Evolutionary conservation across 2,113 vertebrate species (phyloP), one percentile per base, ranked within the genome.

Genomic region (Cryptotis parvus): DNA sequence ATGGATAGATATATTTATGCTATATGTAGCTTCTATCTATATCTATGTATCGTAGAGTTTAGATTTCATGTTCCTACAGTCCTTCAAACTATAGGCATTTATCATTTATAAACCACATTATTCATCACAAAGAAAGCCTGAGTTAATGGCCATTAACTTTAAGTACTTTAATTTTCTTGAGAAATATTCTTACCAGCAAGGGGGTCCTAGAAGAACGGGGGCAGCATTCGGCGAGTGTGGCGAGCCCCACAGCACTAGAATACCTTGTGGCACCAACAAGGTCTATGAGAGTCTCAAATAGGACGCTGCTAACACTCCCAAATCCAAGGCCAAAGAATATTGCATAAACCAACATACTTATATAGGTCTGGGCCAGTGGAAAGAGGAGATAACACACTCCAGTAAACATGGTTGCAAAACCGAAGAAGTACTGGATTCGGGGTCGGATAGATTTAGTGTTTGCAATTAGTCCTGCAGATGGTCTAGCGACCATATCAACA

Each of bases 241-340:
- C 98, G n/a, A 99, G 99, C 93, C 99, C 99, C 58, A 99, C 99
- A 0, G 99, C 99, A 45, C 99, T 99, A 96, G 99, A 99, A 96
- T 99, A 99, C 97, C 99, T 98, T 66, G 98, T 90, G 70, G 99
- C 83, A 31, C 99, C 99, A 66, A 99, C 99, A 0, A 99, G 98
- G 96, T 99, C 99, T 99, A 99, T 99, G 89, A 99, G 97, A 0
- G 99, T 99, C 96, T 99, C 99, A 96, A 99, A 99, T 90, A 99
- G 98, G 81, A 99, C 98, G 0, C 99, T 98, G 96, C 99, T 99
- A 90, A 99, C 99, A 98, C 99, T 99, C 69, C 99, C 99, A 92
- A 99, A 99, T 2, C 99, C 99, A 95, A 99, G 98, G 55, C 99
- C 99, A 77, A 99, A 99, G 97, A 99, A 99, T 24, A 99, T 20